A percentile compares a stretch with the other conserved stretches of the same genome.
phyloP scores from a whole-genome alignment of 2,113 vertebrate genomes.

The Dolichotis patagonum region DNA sequence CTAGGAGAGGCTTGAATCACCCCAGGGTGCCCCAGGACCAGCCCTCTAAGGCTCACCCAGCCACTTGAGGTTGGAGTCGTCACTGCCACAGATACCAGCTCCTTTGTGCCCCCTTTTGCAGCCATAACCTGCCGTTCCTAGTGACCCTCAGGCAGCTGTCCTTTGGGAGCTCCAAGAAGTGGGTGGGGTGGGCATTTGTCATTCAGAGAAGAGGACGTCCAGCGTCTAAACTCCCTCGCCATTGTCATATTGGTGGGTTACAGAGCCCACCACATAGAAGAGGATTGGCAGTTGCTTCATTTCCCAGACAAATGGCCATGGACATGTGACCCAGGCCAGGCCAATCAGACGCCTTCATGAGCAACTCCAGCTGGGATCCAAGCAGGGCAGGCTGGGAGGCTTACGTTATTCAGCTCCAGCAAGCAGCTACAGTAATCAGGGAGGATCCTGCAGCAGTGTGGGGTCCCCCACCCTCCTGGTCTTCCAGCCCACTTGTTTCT shows the following conservation, averaged over 20 bases:
- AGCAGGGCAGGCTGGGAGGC: too few species aligned
- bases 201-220: not conserved
- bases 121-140: not conserved
- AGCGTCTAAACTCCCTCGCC: not conserved
- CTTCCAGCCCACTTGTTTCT: not conserved
- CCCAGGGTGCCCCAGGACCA: not conserved
- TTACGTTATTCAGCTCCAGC: accelerated
- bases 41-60: not conserved
- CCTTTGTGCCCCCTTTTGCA: not conserved
- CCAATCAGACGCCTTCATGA: not conserved
- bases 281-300: accelerated
- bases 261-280: accelerated
- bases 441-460: accelerated
- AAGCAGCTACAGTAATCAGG: accelerated
- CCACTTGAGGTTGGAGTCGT: too few species aligned
- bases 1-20: too few species aligned
- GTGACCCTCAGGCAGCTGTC: not conserved
- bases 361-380: not conserved
- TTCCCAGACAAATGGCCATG: not conserved
- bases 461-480: too few species aligned
- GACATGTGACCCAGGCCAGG: not conserved
- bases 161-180: not conserved
- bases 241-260: accelerated
- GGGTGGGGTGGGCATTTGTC: too few species aligned
- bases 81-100: not conserved